Percentiles rank a stretch among this genome's conserved stretches.
These are phyloP conservation scores for Salarias fasciatus DNA, from an alignment of 2,797 vertebrate species.

Conservation along the genomic window DNA sequence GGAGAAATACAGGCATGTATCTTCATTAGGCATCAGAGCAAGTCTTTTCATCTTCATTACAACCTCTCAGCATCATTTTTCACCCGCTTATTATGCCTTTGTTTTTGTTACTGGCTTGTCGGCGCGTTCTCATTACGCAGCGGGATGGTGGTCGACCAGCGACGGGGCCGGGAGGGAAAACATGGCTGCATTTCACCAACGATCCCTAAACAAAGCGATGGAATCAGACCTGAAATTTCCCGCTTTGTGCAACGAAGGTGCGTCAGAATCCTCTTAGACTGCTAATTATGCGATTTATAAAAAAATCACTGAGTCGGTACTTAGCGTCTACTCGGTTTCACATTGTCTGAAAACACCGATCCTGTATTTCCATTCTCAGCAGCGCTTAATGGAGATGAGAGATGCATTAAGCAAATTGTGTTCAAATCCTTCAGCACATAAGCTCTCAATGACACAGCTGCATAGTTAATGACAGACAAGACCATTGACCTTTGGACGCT, in stretches of 20 bases:
- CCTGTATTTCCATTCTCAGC: conserved; percentile 24
- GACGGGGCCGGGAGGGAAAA: conserved; percentile 33
- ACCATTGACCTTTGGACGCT: conserved; percentile 68
- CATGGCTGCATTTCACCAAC: conserved; percentile 36
- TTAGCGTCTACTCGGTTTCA: conserved; percentile 27
- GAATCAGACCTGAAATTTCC: neutral
- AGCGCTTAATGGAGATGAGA: conserved; percentile 6
- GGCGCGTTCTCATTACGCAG: conserved; percentile 49
- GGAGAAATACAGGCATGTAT: conserved; percentile 77
- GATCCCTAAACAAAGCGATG: conserved; percentile 18
- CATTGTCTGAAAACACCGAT: conserved; percentile 10
- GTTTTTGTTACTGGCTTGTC: conserved; percentile 66
- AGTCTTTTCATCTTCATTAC: conserved; percentile 85
- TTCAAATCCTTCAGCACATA: conserved; percentile 33
- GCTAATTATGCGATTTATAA: conserved; percentile 44
- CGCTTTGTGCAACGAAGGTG: no score
- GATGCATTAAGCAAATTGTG: conserved; percentile 47
- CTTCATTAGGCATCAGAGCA: conserved; percentile 79
- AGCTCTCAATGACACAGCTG: conserved; percentile 23
- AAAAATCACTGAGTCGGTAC: conserved; percentile 24
- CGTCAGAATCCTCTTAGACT: no score
- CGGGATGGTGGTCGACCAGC: conserved; percentile 18
- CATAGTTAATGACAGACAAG: conserved; percentile 55
- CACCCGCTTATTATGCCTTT: conserved; percentile 75
- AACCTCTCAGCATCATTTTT: conserved; percentile 72